Conservation (phyloP, 2,888 invertebrate genomes). For the Conus canariensis region DNA sequence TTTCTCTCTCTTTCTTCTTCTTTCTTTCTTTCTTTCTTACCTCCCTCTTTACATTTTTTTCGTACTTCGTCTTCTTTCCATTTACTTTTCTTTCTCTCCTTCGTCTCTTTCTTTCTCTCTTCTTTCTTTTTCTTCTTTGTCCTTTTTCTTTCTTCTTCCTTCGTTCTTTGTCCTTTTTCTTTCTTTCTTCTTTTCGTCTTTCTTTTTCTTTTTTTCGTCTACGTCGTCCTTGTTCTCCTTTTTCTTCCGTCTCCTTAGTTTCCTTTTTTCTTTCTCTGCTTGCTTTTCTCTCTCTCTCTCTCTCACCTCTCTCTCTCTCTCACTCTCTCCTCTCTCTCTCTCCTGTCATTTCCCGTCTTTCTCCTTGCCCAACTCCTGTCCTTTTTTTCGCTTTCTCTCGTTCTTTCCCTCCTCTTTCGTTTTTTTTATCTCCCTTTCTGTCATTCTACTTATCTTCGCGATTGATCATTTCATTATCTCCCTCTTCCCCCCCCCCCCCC, state of each 20-base stretch:
- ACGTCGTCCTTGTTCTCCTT: too few relatives aligned
- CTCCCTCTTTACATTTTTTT: not conserved
- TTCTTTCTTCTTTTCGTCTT: not conserved
- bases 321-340: not conserved
- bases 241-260: not conserved
- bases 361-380: not conserved
- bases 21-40: not conserved
- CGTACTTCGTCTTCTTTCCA: not conserved
- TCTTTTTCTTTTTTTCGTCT: not conserved
- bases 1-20: not conserved
- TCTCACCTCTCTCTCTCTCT: constrained; percentile 16
- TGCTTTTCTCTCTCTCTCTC: not conserved
- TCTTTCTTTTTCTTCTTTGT: not conserved
- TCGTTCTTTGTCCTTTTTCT: not conserved
- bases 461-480: too few relatives aligned
- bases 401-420: too few relatives aligned
- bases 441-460: too few relatives aligned
- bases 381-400: not conserved
- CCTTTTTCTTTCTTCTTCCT: not conserved
- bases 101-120: not conserved
- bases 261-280: not conserved
- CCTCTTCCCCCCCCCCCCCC: too few relatives aligned
- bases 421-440: too few relatives aligned
- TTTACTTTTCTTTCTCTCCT: not conserved
- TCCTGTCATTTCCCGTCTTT: not conserved